Evolutionary conservation across 2,797 vertebrate species (phyloP).

Genomic region (Anomalospiza imberbis): DNA sequence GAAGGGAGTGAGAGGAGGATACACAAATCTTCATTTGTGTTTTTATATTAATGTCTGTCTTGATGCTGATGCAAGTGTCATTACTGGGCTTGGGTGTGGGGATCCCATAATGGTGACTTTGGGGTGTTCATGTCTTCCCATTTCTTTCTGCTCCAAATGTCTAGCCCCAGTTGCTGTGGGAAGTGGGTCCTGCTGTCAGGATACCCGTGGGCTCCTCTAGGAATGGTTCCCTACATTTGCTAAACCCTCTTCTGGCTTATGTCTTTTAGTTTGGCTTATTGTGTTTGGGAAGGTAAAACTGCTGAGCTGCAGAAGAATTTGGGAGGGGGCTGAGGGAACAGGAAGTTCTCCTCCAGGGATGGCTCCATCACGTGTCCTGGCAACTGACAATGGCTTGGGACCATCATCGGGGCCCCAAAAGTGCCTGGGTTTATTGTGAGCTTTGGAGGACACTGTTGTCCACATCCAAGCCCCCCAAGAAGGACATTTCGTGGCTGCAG

Average conservation of each 20-base stretch:
- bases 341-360: background rate
- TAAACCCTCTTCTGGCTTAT: background rate
- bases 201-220: background rate
- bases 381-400: background rate
- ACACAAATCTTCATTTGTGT: background rate
- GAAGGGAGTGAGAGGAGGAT: background rate
- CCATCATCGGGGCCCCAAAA: accelerated
- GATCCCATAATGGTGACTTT: accelerated
- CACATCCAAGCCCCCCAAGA: accelerated
- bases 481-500: background rate
- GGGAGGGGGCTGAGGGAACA: background rate
- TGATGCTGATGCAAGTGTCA: background rate
- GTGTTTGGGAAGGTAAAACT: background rate
- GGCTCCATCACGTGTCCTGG: background rate
- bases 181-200: background rate
- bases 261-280: background rate
- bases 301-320: background rate
- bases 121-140: background rate
- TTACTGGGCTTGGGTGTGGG: background rate
- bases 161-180: background rate
- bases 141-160: background rate
- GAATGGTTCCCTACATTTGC: background rate
- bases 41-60: background rate
- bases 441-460: background rate
- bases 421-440: background rate